phyloP scores from a whole-genome alignment of 1,140 invertebrate species.

The Eufriesea mexicana region DNA sequence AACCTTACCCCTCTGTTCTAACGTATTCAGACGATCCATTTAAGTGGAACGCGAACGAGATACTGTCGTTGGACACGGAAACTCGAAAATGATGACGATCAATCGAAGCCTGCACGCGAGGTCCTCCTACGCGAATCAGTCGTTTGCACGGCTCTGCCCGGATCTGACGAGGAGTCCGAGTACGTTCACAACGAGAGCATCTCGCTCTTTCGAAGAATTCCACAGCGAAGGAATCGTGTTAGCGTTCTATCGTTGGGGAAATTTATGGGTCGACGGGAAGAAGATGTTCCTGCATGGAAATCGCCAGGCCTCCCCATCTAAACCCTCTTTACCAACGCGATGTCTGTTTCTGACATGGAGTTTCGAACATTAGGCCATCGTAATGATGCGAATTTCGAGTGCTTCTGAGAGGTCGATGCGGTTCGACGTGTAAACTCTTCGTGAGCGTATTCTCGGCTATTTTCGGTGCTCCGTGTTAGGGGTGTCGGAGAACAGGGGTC shows the following conservation, averaged over 20 bases:
- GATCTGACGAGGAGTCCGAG: not conserved
- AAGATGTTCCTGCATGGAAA: not conserved
- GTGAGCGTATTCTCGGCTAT: no score
- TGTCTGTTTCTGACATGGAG: not conserved
- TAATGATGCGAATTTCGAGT: not conserved
- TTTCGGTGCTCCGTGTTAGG: no score
- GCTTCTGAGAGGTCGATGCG: not conserved
- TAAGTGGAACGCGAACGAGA: constrained; percentile 26
- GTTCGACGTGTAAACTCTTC: no score
- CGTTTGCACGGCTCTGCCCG: not conserved
- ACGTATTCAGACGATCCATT: constrained; percentile 20
- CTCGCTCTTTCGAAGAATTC: not conserved
- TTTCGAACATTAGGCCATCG: not conserved
- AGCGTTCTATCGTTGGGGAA: no score
- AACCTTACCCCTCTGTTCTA: not conserved
- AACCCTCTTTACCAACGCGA: not conserved
- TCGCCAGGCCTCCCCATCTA: no score
- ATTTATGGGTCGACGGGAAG: not conserved
- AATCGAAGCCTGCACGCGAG: constrained; percentile 30
- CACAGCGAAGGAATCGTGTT: not conserved
- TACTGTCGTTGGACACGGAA: constrained; percentile 39
- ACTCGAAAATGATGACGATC: constrained; percentile 42
- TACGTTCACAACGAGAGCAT: not conserved
- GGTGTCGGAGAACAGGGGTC: no score
- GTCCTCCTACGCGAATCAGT: constrained; percentile 12